Evolutionary conservation across 53 echinoderm and acorn worm species (phyloP).

Genomic region (Arbacia lixula): DNA sequence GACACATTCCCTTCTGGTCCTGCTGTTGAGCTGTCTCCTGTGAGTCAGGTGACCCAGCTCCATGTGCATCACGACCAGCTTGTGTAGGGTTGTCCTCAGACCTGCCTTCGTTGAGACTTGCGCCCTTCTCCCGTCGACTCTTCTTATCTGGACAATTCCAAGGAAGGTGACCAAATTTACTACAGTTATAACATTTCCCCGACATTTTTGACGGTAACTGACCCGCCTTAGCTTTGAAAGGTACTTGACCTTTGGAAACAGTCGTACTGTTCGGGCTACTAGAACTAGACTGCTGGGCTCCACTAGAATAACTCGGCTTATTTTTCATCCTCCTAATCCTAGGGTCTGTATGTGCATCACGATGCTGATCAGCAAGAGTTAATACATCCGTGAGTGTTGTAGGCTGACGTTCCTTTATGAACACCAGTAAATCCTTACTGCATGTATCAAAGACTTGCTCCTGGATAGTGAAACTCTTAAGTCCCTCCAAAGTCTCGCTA

Average conservation of each 20-base stretch:
- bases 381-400: conserved; percentile 19
- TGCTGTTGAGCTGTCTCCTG: no score
- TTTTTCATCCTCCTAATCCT: conserved; percentile 32
- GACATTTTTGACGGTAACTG: not conserved
- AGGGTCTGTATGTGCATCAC: conserved; percentile 62
- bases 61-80: no score
- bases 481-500: conserved; percentile 6
- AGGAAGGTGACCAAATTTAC: no score
- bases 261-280: no score
- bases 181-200: not conserved
- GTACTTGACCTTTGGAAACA: not conserved
- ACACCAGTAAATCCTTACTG: conserved; percentile 54
- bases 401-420: conserved; percentile 69
- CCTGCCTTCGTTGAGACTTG: not conserved
- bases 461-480: conserved; percentile 51
- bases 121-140: not conserved
- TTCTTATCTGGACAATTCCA: not conserved
- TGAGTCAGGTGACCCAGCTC: no score
- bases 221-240: not conserved
- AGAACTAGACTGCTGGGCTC: no score
- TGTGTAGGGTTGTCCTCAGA: not conserved
- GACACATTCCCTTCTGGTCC: no score
- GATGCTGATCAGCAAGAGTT: conserved; percentile 67
- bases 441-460: conserved; percentile 68
- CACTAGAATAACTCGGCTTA: conserved; percentile 32